Percentiles rank a stretch among this genome's conserved stretches.
These are phyloP conservation scores for Lithophane semibrunnea DNA, from an alignment of 2,888 invertebrate species.

Conservation along the genomic window DNA sequence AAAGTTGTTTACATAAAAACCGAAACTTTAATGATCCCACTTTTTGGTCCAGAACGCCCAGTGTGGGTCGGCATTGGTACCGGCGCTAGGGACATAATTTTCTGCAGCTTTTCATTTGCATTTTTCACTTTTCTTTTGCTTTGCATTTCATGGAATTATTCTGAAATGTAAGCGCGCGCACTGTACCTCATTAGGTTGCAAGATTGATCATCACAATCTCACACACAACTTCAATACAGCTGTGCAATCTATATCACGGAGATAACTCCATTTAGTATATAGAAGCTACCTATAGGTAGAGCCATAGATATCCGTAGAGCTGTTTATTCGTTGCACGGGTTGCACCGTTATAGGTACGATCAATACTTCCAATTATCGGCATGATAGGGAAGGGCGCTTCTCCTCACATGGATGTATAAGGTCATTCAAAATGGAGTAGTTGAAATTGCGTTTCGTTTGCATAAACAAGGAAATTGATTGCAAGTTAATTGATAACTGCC, in stretches of 20 bases:
- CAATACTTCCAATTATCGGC: constrained; percentile 38
- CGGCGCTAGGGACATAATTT: neutral
- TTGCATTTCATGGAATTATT: neutral
- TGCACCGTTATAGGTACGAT: constrained; percentile 33
- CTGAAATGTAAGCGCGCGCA: neutral
- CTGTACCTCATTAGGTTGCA: neutral
- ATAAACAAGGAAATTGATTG: constrained; percentile 14
- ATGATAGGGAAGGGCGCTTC: constrained; percentile 13
- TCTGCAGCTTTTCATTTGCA: no score
- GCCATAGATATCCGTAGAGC: neutral
- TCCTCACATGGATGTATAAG: constrained; percentile 6
- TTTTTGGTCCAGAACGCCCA: neutral
- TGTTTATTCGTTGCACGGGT: constrained; percentile 7
- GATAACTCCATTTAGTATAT: neutral
- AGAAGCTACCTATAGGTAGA: neutral
- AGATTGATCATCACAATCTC: neutral
- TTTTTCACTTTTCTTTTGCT: no score
- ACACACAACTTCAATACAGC: neutral
- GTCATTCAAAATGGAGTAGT: constrained; percentile 19
- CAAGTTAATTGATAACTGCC: neutral
- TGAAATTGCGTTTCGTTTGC: constrained; percentile 30
- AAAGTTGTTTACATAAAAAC: neutral
- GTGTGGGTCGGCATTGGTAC: neutral
- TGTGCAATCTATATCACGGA: neutral
- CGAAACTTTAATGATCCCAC: neutral